Evolutionary conservation across 2,797 vertebrate species (phyloP).

Genomic region (Sparidentex hasta): DNA sequence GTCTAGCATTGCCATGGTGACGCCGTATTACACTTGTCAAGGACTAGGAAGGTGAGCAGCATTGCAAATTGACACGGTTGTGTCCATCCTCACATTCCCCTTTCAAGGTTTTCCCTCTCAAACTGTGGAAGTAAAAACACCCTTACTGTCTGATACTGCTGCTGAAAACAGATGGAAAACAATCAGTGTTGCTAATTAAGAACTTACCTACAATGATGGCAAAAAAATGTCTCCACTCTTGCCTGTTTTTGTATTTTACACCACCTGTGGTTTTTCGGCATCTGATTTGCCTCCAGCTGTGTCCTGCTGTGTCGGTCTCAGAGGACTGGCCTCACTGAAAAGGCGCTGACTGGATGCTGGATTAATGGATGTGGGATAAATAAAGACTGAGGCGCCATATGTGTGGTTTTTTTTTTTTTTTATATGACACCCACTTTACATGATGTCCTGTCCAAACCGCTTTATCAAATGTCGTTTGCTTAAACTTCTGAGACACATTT

Average conservation of each 20-base stretch:
- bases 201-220: constrained; percentile 39
- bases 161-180: constrained; percentile 7
- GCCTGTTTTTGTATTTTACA: background rate
- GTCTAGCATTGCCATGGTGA: constrained; percentile 72
- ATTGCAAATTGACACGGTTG: constrained; percentile 19
- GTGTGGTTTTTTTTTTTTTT: constrained; percentile 1
- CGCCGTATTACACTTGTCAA: constrained; percentile 43
- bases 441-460: constrained; percentile 33
- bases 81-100: constrained; percentile 25
- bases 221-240: background rate
- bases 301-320: constrained; percentile 14
- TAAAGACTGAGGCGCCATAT: constrained; percentile 25
- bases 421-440: constrained; percentile 55
- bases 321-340: constrained; percentile 25
- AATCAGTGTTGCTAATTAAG: constrained; percentile 22
- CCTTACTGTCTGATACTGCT: background rate
- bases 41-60: constrained; percentile 34
- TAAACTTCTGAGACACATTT: constrained; percentile 51
- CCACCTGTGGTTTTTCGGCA: constrained; percentile 34
- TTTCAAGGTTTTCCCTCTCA: constrained; percentile 14
- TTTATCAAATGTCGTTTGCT: constrained; percentile 44
- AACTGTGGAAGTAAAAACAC: background rate
- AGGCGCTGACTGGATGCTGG: constrained; percentile 17
- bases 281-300: constrained; percentile 41
- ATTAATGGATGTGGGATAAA: constrained; percentile 16